A percentile compares a stretch with the other conserved stretches of the same genome.
These are phyloP conservation scores for Oryctes rhinoceros DNA, from an alignment of 1,140 invertebrate species.

Conservation along the genomic window DNA sequence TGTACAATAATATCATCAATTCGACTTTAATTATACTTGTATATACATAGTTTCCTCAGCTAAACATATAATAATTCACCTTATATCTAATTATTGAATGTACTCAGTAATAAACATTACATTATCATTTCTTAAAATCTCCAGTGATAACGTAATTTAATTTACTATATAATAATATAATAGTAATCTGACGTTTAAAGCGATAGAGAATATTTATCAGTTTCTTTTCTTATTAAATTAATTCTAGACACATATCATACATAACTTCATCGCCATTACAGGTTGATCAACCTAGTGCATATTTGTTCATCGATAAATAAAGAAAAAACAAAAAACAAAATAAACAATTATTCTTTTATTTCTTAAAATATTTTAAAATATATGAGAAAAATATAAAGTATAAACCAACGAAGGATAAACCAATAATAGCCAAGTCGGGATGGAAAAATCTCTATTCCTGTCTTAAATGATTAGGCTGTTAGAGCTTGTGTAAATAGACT, in stretches of 20 bases:
- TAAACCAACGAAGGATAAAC: too few relatives aligned
- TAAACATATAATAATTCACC: conserved; percentile 46
- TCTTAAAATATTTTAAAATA: too few relatives aligned
- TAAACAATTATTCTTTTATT: too few relatives aligned
- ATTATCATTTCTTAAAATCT: conserved; percentile 14
- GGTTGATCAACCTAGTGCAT: background rate
- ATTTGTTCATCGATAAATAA: background rate
- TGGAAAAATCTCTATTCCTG: too few relatives aligned
- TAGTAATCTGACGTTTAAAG: conserved; percentile 31
- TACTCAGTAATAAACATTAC: conserved; percentile 42
- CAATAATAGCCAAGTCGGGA: too few relatives aligned
- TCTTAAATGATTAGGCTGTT: too few relatives aligned
- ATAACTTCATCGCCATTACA: background rate
- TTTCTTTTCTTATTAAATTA: conserved; percentile 4
- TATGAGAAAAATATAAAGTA: too few relatives aligned
- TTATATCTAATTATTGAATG: conserved; percentile 56
- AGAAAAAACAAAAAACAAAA: too few relatives aligned
- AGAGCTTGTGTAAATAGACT: too few relatives aligned
- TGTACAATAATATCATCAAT: conserved; percentile 55
- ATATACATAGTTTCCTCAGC: conserved; percentile 53
- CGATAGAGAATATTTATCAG: background rate
- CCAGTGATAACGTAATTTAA: conserved; percentile 11
- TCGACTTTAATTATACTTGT: conserved; percentile 55
- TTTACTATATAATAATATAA: conserved; percentile 37
- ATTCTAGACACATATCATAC: background rate